A percentile compares a stretch with the other conserved stretches of the same genome.
Evolutionary conservation across 2,888 invertebrate species (phyloP).

Genomic region (Unio pictorum): DNA sequence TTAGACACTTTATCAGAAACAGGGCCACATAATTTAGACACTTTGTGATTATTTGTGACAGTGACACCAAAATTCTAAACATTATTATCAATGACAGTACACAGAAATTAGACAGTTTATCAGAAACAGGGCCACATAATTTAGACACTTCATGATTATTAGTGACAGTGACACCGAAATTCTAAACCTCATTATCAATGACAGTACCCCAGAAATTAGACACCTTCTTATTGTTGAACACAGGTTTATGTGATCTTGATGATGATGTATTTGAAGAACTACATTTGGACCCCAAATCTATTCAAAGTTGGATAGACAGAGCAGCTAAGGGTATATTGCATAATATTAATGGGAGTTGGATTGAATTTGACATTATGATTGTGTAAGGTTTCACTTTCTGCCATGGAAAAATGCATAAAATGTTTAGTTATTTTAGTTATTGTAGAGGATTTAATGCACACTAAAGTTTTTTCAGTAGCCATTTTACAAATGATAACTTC

Average conservation of each 20-base stretch:
- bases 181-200: neutral
- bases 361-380: too few relatives aligned
- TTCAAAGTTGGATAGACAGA: constrained; percentile 7
- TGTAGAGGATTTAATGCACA: too few relatives aligned
- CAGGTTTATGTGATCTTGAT: constrained; percentile 11
- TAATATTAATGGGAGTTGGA: too few relatives aligned
- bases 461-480: too few relatives aligned
- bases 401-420: too few relatives aligned
- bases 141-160: neutral
- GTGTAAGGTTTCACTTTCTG: too few relatives aligned
- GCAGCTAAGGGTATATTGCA: constrained; percentile 11
- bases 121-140: too few relatives aligned
- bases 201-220: constrained; percentile 5
- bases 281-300: constrained; percentile 1
- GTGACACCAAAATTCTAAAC: neutral
- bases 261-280: constrained; percentile 23
- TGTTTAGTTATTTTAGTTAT: too few relatives aligned
- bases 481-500: too few relatives aligned
- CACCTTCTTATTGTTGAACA: too few relatives aligned
- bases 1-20: neutral
- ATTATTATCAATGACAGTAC: neutral
- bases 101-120: constrained; percentile 3
- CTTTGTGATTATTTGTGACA: neutral
- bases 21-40: too few relatives aligned
- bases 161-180: neutral